These are phyloP conservation scores for Sorex fumeus DNA, from an alignment of 2,113 vertebrate genomes.

Conservation along the genomic window DNA sequence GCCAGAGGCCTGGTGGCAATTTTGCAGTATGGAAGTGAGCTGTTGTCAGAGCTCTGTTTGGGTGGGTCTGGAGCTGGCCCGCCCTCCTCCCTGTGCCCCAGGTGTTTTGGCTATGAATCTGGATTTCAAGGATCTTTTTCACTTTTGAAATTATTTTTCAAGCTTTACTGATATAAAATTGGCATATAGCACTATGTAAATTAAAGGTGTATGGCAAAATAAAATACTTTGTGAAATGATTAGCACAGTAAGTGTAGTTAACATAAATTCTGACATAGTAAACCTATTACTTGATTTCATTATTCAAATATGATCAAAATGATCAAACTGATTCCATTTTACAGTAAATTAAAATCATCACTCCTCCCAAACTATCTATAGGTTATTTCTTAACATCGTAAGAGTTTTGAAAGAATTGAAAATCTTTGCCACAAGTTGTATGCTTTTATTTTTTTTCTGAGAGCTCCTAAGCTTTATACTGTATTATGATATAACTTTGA, in stretches of 20 bases:
- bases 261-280: conserved; percentile 16
- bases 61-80: too few relatives aligned
- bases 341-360: background rate
- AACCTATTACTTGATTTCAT: background rate
- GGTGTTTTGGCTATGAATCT: too few relatives aligned
- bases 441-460: background rate
- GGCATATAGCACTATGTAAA: background rate
- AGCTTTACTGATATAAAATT: background rate
- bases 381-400: background rate
- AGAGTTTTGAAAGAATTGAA: background rate
- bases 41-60: too few relatives aligned
- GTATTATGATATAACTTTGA: background rate
- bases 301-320: background rate
- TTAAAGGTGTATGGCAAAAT: background rate
- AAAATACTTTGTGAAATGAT: background rate
- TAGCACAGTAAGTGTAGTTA: background rate
- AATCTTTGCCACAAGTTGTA: background rate
- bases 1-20: too few relatives aligned
- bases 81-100: too few relatives aligned
- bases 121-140: too few relatives aligned
- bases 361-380: background rate
- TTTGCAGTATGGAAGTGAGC: too few relatives aligned
- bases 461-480: background rate
- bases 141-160: background rate
- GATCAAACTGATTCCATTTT: background rate